Conservation (phyloP, 2,888 invertebrate species). For the Chrysolina oricalcia region DNA sequence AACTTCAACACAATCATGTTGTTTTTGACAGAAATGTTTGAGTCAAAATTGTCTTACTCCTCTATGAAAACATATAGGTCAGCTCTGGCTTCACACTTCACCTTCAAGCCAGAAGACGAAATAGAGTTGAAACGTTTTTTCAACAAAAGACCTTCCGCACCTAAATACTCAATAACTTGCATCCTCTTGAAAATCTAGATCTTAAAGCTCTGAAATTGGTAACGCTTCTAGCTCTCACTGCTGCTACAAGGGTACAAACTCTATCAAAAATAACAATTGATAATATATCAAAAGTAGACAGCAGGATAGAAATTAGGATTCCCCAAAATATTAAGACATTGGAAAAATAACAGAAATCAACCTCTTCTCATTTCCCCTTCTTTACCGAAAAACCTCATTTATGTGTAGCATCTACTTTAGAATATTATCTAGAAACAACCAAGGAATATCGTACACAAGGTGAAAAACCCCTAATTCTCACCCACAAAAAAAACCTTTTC, state of each 20-base stretch:
- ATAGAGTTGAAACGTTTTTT: slow-evolving; percentile 6
- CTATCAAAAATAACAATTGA: slow-evolving; percentile 2
- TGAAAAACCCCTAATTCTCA: neutral
- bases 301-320: too few species aligned
- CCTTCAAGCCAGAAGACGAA: neutral
- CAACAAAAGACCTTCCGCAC: slow-evolving; percentile 13
- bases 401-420: too few species aligned
- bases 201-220: neutral
- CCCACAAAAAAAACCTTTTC: slow-evolving; percentile 41
- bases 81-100: neutral
- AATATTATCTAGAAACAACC: slow-evolving; percentile 10
- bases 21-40: too few species aligned
- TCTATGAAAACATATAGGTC: neutral
- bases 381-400: slow-evolving; percentile 6
- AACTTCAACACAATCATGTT: too few species aligned
- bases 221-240: neutral
- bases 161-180: slow-evolving; percentile 22
- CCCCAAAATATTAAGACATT: too few species aligned
- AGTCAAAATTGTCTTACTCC: too few species aligned
- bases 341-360: neutral
- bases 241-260: slow-evolving; percentile 8
- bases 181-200: neutral
- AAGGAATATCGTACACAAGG: neutral
- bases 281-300: neutral
- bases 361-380: neutral